Base-by-base conservation (phyloP, 2,113 vertebrate genomes). In the Nansenia antarctica region DNA sequence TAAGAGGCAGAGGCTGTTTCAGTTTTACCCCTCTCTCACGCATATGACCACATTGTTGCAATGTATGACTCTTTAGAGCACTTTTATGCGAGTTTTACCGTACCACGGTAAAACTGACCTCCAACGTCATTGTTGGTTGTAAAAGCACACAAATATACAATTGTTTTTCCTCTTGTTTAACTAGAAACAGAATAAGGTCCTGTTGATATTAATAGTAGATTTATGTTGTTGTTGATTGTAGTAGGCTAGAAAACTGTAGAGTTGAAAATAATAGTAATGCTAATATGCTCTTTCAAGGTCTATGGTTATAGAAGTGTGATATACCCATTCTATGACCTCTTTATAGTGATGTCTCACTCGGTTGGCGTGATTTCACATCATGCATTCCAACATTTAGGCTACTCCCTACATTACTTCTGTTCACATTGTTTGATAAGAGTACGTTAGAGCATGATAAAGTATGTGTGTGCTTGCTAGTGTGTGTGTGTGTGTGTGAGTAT, bases 331-430 rank as follows among this genome's bases (percentile, higher is more conserved):
- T 47, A 18, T n/a, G n/a, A 47, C 42, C 42, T n/a, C n/a, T n/a
- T n/a, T 47, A 47, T 24, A 66, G 12, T 59, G 54, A 9, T 22
- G 52, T 35, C 30, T 74, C 26, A 27, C 70, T 52, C 8, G 14
- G 34, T 63, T 45, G 8, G 4, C 60, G 15, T 55, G 12, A 49
- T 57, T 9, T 22, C 31, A 35, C 31, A n/a, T 20, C 9, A 59
- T 18, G 22, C 11, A 58, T 31, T 60, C 53, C 53, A 5, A 8
- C 54, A 15, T 30, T 14, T 12, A 14, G 12, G n/a, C 2, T n/a
- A n/a, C 42, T 32, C 32, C 57, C 57, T n/a, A 24, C 20, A 22
- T 9, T 5, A 7, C 9, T 20, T 5, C 5, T 22, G 3, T 9
- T 3, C 18, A 53, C 2, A 24, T 26, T 26, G 4, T 18, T 22